Percentiles rank a stretch among this genome's conserved stretches.
Conservation (phyloP, 2,888 invertebrate genomes). For the Bimastos eiseni region DNA sequence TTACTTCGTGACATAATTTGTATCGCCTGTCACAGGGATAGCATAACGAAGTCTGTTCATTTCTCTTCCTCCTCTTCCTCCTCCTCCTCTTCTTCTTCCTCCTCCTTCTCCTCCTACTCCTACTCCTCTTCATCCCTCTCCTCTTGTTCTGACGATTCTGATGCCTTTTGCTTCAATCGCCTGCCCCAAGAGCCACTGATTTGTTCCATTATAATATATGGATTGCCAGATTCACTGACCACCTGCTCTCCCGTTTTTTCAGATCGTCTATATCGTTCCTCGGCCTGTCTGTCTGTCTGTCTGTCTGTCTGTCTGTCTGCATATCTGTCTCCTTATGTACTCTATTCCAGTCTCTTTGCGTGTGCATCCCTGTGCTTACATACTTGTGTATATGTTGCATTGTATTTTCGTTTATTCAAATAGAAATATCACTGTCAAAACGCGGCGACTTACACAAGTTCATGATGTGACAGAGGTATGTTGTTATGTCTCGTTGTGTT, state of each 20-base stretch:
- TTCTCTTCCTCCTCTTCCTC: not conserved
- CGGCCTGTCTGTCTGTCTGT: too few species aligned
- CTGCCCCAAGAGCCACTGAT: not conserved
- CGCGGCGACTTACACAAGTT: too few species aligned
- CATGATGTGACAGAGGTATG: too few species aligned
- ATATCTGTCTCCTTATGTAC: not conserved
- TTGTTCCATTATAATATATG: not conserved
- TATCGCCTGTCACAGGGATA: not conserved
- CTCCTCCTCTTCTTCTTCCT: not conserved
- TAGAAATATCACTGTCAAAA: too few species aligned
- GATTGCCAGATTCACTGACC: not conserved
- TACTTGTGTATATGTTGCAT: too few species aligned
- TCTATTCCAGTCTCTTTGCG: too few species aligned
- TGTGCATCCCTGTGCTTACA: too few species aligned
- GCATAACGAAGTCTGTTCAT: slow-evolving; percentile 1
- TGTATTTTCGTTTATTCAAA: too few species aligned
- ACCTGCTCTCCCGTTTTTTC: not conserved
- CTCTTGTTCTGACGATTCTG: not conserved
- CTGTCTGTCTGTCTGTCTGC: not conserved
- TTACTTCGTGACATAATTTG: not conserved
- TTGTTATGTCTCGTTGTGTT: too few species aligned
- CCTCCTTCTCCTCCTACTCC: too few species aligned
- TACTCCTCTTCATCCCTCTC: not conserved
- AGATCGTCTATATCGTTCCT: not conserved
- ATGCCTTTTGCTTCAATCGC: not conserved